Evolutionary conservation across 2,113 vertebrate species (phyloP).

Genomic region (Candoia aspera): DNA sequence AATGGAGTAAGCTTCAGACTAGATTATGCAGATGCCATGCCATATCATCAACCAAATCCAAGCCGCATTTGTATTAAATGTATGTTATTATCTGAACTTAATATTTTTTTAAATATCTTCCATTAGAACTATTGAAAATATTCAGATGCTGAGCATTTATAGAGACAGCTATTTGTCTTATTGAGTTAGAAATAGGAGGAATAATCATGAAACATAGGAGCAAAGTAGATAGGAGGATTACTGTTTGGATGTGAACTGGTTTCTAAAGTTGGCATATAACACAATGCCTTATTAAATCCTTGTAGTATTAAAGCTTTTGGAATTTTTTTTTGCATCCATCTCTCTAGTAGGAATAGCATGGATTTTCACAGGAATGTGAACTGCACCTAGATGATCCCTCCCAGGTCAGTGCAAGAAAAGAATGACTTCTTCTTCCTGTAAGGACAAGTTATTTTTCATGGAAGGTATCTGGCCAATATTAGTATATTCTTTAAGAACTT

Average conservation of each 20-base stretch:
- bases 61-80: neutral
- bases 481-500: neutral
- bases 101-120: neutral
- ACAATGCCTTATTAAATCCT: neutral
- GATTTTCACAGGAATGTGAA: neutral
- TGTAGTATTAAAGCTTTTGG: neutral
- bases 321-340: neutral
- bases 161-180: neutral
- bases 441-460: neutral
- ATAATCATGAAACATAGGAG: neutral
- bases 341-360: neutral
- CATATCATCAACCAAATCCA: neutral
- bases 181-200: neutral
- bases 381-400: neutral
- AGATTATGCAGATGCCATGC: neutral
- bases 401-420: neutral
- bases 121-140: neutral
- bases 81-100: neutral
- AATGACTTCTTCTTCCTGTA: neutral
- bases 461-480: neutral
- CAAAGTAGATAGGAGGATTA: neutral
- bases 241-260: neutral
- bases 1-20: constrained; percentile 6
- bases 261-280: neutral
- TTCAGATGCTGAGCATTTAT: constrained; percentile 1